Conservation (phyloP, 2,797 vertebrate species). For the Acrossocheilus fasciatus region DNA sequence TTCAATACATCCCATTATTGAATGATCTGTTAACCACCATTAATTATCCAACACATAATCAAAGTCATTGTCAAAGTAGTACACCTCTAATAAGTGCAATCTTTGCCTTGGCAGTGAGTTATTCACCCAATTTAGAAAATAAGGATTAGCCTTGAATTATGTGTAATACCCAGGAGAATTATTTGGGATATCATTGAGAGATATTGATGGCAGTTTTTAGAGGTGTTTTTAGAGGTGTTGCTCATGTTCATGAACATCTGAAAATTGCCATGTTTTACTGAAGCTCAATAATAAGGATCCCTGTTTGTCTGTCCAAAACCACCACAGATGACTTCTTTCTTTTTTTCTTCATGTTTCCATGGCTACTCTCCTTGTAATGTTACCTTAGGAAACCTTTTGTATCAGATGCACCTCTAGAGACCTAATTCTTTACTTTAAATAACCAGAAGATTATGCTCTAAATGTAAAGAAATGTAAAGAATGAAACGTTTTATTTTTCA, state of each 20-base stretch:
- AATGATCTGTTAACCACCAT: slow-evolving; percentile 11
- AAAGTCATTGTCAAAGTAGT: slow-evolving; percentile 57
- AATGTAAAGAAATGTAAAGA: background rate
- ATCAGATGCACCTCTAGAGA: background rate
- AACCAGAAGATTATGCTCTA: background rate
- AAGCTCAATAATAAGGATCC: slow-evolving; percentile 50
- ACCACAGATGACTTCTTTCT: slow-evolving; percentile 77
- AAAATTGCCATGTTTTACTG: slow-evolving; percentile 73
- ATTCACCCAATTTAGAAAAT: slow-evolving; percentile 81
- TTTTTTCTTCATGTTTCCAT: slow-evolving; percentile 79
- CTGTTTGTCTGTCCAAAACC: slow-evolving; percentile 45
- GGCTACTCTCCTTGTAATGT: slow-evolving; percentile 72
- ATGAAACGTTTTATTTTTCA: background rate
- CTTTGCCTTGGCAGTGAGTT: slow-evolving; percentile 60
- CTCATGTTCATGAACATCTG: slow-evolving; percentile 70
- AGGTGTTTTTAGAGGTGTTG: slow-evolving; percentile 78
- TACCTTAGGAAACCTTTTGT: slow-evolving; percentile 79
- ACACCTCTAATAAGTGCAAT: slow-evolving; percentile 59
- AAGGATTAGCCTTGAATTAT: slow-evolving; percentile 84
- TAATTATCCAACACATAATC: slow-evolving; percentile 46
- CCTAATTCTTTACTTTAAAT: background rate
- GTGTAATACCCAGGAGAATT: slow-evolving; percentile 70
- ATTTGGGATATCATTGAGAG: slow-evolving; percentile 78
- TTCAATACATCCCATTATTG: slow-evolving; percentile 8
- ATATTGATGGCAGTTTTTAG: slow-evolving; percentile 77